Conservation (phyloP, 2,113 vertebrate species). For the Pterocles orientalis region DNA sequence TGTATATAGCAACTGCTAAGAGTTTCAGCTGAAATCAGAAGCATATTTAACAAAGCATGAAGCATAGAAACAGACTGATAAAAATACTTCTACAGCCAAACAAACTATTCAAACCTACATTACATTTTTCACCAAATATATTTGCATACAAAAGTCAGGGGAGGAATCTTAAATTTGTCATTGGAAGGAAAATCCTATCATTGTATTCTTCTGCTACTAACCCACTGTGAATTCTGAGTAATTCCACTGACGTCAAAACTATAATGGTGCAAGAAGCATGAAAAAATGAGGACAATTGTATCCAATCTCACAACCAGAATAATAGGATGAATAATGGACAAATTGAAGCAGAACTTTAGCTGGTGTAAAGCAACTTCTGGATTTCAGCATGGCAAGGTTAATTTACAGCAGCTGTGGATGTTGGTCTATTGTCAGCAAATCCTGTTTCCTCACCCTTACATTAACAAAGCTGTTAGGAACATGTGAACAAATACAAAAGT, state of each 20-base stretch:
- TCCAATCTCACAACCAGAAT: neutral
- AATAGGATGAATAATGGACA: neutral
- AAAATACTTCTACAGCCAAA: conserved; percentile 35
- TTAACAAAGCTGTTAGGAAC: neutral
- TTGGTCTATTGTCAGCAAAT: neutral
- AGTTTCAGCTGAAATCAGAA: conserved; percentile 18
- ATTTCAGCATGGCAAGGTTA: neutral
- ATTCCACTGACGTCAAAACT: neutral
- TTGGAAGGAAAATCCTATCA: neutral
- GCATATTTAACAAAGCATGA: conserved; percentile 34
- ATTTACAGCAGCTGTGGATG: neutral
- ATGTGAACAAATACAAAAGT: neutral
- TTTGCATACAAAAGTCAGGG: neutral
- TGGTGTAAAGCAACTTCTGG: neutral
- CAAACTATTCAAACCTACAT: neutral
- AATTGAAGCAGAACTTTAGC: neutral
- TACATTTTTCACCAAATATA: neutral
- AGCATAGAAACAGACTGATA: neutral
- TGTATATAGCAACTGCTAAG: neutral
- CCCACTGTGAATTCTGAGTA: neutral
- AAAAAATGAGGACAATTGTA: neutral
- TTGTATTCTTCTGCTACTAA: neutral
- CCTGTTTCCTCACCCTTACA: conserved; percentile 11
- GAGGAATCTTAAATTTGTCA: neutral
- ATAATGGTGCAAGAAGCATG: neutral